These are phyloP conservation scores for Carlito syrichta DNA, from an alignment of 2,113 vertebrate species.

Conservation along the genomic window DNA sequence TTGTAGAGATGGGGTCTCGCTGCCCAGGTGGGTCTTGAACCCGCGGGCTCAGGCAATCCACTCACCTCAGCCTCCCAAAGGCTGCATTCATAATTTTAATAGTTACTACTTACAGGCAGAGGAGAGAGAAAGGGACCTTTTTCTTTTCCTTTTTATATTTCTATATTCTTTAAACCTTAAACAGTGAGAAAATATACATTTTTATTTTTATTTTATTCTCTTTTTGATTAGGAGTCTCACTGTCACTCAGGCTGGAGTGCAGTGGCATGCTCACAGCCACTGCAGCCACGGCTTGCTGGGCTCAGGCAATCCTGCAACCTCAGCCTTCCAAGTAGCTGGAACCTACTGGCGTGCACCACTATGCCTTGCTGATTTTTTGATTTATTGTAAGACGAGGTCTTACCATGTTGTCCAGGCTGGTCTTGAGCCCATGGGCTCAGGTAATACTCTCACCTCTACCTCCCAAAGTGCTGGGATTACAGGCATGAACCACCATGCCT, in stretches of 20 bases:
- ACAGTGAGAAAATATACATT: background rate
- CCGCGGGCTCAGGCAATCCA: too few relatives aligned
- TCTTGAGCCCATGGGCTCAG: too few relatives aligned
- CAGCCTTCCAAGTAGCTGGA: too few relatives aligned
- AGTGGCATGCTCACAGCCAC: background rate
- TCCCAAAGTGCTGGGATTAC: background rate
- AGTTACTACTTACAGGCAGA: background rate
- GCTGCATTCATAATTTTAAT: too few relatives aligned
- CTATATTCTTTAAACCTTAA: background rate
- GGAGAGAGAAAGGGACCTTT: background rate
- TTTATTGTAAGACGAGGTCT: background rate
- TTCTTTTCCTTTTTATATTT: background rate
- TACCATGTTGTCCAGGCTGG: background rate
- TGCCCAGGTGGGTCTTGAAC: too few relatives aligned
- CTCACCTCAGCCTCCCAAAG: too few relatives aligned
- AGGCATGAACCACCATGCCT: background rate
- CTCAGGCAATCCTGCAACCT: background rate
- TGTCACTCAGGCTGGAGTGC: background rate
- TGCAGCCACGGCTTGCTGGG: background rate
- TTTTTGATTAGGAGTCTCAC: too few relatives aligned
- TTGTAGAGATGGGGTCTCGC: too few relatives aligned
- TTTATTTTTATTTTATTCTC: too few relatives aligned
- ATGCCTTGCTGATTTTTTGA: background rate
- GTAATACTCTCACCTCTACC: background rate
- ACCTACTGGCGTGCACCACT: background rate